Base-by-base conservation (phyloP, 2,888 invertebrate genomes). In the Drosophila anomelani region DNA sequence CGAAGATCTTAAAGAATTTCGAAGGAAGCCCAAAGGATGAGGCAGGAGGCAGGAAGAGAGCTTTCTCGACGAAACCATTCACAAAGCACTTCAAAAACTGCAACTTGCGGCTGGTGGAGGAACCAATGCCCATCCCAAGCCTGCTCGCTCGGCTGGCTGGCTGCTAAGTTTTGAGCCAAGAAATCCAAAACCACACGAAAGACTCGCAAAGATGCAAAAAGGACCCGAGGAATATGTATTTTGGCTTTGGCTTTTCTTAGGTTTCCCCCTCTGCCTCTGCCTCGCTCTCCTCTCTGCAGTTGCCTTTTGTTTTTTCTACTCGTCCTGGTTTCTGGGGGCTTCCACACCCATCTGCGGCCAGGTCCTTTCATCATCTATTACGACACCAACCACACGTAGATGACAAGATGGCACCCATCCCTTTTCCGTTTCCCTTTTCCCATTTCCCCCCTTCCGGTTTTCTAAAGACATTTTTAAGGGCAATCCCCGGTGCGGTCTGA, bases 181-280 rank as follows among this genome's bases (percentile, higher is more conserved):
- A 88, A 85, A 88, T 88, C 79, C 82, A 78, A 88, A 88, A 88
- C 88, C 88, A 86, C 89, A 88, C 89, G 78, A 89, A 89, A 88
- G 83, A 82, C 85, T 79, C 80, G 62, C 68, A 79, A 77, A 82
- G 82, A 85, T 80, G 85, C 83, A 83, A 85, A 81, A 77, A 64
- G 76, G 77, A 75, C 78, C 81, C 71, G 58, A 79, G 73, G 74
- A 67, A 78, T 80, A 75, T 69, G 71, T 75, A 74, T 73, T 68
- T 75, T 60, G 73, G 68, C 55, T 67, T 73, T 70, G 69, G 62
- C 66, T 64, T 69, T 69, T 68, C 77, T 81, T 81, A 58, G 67
- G 78, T 78, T 80, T 80, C 73, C 59, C 74, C 17, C 72, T 73
- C 29, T 4, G 7, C 29, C 29, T 29, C 29, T 1, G 61, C 56